These are phyloP conservation scores for Loxodonta africana DNA, from an alignment of 2,113 vertebrate genomes.

Conservation along the genomic window DNA sequence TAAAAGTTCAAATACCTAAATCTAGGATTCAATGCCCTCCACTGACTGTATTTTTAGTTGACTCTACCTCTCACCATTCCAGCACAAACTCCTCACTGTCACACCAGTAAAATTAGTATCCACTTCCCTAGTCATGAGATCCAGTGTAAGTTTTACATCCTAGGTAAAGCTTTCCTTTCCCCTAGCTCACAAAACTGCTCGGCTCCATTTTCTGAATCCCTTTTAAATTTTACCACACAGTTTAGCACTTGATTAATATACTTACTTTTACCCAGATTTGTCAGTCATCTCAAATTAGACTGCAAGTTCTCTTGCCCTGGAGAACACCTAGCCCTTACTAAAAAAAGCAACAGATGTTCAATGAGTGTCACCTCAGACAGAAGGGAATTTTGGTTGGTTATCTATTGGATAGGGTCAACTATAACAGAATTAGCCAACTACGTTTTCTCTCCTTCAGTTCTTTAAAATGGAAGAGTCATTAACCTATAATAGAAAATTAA, in stretches of 20 bases:
- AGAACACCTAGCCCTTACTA: slow-evolving; percentile 46
- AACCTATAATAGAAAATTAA: slow-evolving; percentile 49
- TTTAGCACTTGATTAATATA: slow-evolving; percentile 35
- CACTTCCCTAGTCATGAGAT: not conserved
- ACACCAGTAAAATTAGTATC: not conserved
- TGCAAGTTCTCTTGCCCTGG: not conserved
- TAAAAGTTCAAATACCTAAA: slow-evolving; percentile 20
- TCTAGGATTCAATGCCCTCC: slow-evolving; percentile 9
- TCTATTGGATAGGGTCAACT: not conserved
- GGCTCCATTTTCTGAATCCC: slow-evolving; percentile 25
- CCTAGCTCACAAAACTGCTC: not conserved
- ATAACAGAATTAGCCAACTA: slow-evolving; percentile 32
- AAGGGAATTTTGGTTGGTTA: slow-evolving; percentile 10
- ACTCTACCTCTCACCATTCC: not conserved
- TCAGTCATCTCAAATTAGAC: slow-evolving; percentile 36
- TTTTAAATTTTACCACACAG: slow-evolving; percentile 6
- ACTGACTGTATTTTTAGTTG: not conserved
- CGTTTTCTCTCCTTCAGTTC: not conserved
- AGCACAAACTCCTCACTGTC: not conserved
- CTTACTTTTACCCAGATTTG: slow-evolving; percentile 56
- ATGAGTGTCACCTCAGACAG: not conserved
- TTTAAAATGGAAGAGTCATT: slow-evolving; percentile 28
- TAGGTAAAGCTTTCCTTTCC: slow-evolving; percentile 5
- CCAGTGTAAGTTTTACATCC: not conserved
- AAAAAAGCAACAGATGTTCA: not conserved